phyloP scores from a whole-genome alignment of 2,888 invertebrate species.

The Globia sparganii region DNA sequence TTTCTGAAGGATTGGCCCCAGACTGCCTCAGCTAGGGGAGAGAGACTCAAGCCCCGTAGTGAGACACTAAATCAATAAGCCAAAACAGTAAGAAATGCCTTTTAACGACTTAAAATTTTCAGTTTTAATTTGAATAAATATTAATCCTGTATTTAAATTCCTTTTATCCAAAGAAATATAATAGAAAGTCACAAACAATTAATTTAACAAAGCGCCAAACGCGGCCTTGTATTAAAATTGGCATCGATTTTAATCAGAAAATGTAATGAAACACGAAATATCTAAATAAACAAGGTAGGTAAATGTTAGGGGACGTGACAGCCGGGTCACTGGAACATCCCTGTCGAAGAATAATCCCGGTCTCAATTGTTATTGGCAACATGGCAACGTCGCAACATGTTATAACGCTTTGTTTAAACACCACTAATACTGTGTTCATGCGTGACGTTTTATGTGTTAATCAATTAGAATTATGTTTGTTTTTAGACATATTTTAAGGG shows the following conservation, averaged over 20 bases:
- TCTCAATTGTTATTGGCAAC: conserved; percentile 70
- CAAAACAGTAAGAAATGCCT: background rate
- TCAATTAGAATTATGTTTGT: conserved; percentile 6
- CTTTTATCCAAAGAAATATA: conserved; percentile 26
- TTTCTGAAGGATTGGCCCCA: no score
- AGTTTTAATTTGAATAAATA: conserved; percentile 9
- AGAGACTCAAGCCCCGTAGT: background rate
- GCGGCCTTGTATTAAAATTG: conserved; percentile 41
- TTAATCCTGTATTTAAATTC: conserved; percentile 1
- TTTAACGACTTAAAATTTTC: background rate
- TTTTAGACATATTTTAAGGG: background rate
- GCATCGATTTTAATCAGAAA: conserved; percentile 66
- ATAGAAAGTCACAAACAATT: conserved; percentile 47
- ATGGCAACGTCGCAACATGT: conserved; percentile 61
- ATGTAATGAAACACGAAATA: conserved; percentile 66
- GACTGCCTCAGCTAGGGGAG: background rate
- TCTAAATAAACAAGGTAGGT: conserved; percentile 62
- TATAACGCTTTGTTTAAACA: conserved; percentile 58
- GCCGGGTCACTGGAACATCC: conserved; percentile 66
- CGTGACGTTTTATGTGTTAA: conserved; percentile 39
- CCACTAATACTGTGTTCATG: conserved; percentile 54
- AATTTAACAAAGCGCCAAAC: conserved; percentile 54
- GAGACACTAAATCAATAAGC: background rate
- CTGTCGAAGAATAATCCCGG: conserved; percentile 74
- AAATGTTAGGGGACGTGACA: conserved; percentile 64